Conservation (phyloP, 2,113 vertebrate species). For the Malurus melanocephalus region DNA sequence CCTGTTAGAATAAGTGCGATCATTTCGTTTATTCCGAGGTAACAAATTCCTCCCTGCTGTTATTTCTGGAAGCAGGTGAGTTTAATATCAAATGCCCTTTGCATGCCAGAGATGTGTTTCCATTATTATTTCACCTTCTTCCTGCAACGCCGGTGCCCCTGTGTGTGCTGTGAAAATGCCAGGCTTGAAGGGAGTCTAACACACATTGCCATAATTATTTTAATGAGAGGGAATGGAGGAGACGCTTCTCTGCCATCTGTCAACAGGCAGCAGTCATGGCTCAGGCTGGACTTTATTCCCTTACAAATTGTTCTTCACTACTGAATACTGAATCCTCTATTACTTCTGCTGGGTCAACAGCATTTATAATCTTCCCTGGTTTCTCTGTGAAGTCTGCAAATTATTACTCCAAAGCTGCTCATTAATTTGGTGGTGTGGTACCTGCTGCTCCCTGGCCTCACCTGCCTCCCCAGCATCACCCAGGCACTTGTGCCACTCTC, state of each 20-base stretch:
- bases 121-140: conserved; percentile 50
- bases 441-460: not conserved
- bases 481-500: not conserved
- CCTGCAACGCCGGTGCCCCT: not conserved
- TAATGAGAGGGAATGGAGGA: conserved; percentile 56
- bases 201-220: conserved; percentile 60
- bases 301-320: conserved; percentile 34
- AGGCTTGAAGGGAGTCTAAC: conserved; percentile 43
- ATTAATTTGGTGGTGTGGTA: not conserved
- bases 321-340: conserved; percentile 33
- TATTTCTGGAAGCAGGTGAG: conserved; percentile 59
- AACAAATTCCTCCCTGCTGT: conserved; percentile 50
- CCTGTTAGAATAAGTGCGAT: conserved; percentile 48
- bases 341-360: conserved; percentile 45
- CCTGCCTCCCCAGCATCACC: not conserved
- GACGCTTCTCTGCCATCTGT: conserved; percentile 47
- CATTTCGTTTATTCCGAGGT: conserved; percentile 15
- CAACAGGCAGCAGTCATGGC: conserved; percentile 24
- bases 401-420: not conserved
- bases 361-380: conserved; percentile 18
- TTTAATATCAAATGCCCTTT: conserved; percentile 42
- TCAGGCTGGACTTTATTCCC: conserved; percentile 27
- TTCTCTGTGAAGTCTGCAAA: conserved; percentile 31
- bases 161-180: conserved; percentile 22
- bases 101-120: conserved; percentile 24